A percentile compares a stretch with the other conserved stretches of the same genome.
phyloP scores from a whole-genome alignment of 2,888 invertebrate genomes.

The Electrophaes corylata region DNA sequence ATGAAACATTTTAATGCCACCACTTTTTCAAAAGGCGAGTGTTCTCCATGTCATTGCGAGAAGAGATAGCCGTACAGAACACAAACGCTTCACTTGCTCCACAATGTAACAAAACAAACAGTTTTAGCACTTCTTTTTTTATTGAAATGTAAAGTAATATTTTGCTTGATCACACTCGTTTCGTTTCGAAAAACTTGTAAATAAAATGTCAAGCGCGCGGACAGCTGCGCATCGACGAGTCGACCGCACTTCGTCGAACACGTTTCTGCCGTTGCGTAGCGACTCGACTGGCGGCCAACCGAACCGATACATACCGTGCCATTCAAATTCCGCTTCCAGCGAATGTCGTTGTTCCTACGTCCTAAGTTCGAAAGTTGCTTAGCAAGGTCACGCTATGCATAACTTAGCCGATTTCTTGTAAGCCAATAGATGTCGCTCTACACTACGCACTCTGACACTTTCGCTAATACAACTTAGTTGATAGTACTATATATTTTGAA shows the following conservation, averaged over 20 bases:
- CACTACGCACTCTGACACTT: background rate
- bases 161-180: slow-evolving; percentile 83
- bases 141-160: slow-evolving; percentile 75
- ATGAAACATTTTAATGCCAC: slow-evolving; percentile 83
- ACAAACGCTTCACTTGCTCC: slow-evolving; percentile 74
- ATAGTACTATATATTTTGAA: background rate
- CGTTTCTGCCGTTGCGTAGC: slow-evolving; percentile 73
- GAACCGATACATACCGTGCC: slow-evolving; percentile 60
- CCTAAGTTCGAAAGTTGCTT: slow-evolving; percentile 77
- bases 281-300: slow-evolving; percentile 50
- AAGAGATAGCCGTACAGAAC: slow-evolving; percentile 79
- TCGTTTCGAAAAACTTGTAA: slow-evolving; percentile 78
- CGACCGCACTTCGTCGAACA: slow-evolving; percentile 84
- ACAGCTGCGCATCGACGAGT: slow-evolving; percentile 83
- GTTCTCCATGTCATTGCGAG: slow-evolving; percentile 84
- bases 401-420: slow-evolving; percentile 49
- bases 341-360: slow-evolving; percentile 70
- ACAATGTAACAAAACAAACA: slow-evolving; percentile 77
- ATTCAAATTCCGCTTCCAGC: slow-evolving; percentile 72
- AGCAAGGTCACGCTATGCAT: slow-evolving; percentile 64
- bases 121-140: slow-evolving; percentile 76
- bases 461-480: background rate
- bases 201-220: slow-evolving; percentile 77
- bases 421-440: slow-evolving; percentile 56
- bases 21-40: slow-evolving; percentile 81